Conservation (phyloP, 2,888 invertebrate genomes). For the Trachelus troglodyta region DNA sequence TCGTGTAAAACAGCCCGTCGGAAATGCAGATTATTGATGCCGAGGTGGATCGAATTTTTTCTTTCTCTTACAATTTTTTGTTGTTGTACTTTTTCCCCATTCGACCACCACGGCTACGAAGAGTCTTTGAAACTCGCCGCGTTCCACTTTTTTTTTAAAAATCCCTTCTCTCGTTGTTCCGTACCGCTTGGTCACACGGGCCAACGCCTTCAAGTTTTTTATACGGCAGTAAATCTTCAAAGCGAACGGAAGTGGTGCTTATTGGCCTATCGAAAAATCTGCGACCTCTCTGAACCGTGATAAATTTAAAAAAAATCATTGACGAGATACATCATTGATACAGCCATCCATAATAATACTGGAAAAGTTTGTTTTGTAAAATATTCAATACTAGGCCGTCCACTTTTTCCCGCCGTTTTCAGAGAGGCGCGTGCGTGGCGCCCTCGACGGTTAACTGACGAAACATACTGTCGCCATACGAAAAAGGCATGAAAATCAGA, state of each 20-base stretch:
- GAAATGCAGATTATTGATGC: slow-evolving; percentile 41
- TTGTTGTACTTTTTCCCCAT: neutral
- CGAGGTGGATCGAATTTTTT: slow-evolving; percentile 15
- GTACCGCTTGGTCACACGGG: neutral
- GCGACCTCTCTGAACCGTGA: neutral
- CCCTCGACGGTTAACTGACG: neutral
- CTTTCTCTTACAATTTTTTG: neutral
- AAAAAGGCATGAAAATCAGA: neutral
- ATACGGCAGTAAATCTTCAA: neutral
- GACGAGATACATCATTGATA: neutral
- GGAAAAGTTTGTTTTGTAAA: neutral
- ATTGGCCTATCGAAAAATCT: neutral
- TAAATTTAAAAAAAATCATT: neutral
- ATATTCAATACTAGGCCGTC: neutral
- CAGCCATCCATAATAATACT: neutral
- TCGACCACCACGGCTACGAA: neutral
- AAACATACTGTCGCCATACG: neutral
- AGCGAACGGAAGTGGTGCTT: neutral
- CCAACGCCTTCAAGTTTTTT: neutral
- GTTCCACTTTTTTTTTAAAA: neutral
- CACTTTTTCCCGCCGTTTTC: neutral
- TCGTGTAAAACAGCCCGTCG: slow-evolving; percentile 25
- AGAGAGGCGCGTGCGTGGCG: neutral
- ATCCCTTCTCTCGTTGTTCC: neutral
- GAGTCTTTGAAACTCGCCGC: neutral